Evolutionary conservation across 2,797 vertebrate genomes (phyloP), one percentile per base, ranked within the genome.

Genomic region (Micrastur ruficollis): DNA sequence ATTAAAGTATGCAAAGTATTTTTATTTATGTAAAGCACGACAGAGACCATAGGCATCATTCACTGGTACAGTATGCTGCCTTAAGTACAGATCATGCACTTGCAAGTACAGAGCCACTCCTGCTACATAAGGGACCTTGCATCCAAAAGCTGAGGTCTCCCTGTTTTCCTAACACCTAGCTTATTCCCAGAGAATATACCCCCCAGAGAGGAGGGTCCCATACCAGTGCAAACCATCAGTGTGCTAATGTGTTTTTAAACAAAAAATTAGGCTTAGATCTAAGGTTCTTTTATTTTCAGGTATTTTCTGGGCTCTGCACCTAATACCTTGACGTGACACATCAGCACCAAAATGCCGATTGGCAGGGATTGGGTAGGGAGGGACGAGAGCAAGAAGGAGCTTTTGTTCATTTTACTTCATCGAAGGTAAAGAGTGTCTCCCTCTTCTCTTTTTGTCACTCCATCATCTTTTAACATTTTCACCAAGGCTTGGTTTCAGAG

Each of bases 251-350:
- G 22, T 1, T 62, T 78, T 74, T 29, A 49, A 73, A 81, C 5
- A 5, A 23, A 79, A 71, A 79, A 15, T 20, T 67, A 23, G 17
- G 5, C 31, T 31, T 40, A 9, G 22, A 38, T 27, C 27, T 23
- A 32, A 46, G 29, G 12, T 36, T 53, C 19, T 40, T 27, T 26
- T 29, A 1, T 76, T 68, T 63, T 32, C 67, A 65, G 31, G 32
- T 34, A 26, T 68, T 61, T 67, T n/a, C 44, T 59, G 62, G 53
- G 12, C 50, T 68, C 68, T 49, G 62, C 5, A 25, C 5, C 7
- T 18, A 9, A 5, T 14, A 3, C 1, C 2, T 7, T 8, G 59
- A 16, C 0, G 0, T 12, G 71, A 49, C 34, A 8, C 40, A 25
- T 6, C 23, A 8, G 49, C 40, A 56, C 17, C 58, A 53, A 65